Evolutionary conservation across 2,797 vertebrate genomes (phyloP), one percentile per base, ranked within the genome.

Genomic region (Agapornis canus): DNA sequence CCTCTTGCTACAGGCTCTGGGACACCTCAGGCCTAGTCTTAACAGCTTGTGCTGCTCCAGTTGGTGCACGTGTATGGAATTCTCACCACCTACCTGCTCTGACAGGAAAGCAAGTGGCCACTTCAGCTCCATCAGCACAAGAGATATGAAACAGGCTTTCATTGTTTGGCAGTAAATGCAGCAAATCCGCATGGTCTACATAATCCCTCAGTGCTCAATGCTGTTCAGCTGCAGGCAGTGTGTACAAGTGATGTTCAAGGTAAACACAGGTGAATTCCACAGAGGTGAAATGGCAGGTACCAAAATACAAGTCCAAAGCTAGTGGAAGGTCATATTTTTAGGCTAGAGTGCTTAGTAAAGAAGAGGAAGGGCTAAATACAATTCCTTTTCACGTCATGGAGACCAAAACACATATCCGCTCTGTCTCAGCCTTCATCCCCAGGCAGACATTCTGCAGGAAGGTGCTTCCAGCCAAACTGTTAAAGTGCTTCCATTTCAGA

Each of bases 401-500:
- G 31, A 56, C 32, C 22, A 82, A 82, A 90, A 25, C 14, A 21
- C 17, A 2, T 10, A 57, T 23, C 9, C 10, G n/a, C 21, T 48
- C 66, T 47, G 70, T n/a, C 14, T 76, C 5, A 1, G 25, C 49
- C 39, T 72, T 43, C 21, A 22, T 37, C 2, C 0, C n/a, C 78
- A 82, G n/a, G 54, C 23, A 15, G 84, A 72, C 11, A 2, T 65
- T 84, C 59, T 79, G 39, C 75, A 65, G 59, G 11, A 82, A 71
- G 16, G 39, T 48, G 35, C 75, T 72, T 89, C 45, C 52, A 82
- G 66, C 32, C 89, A 82, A 84, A 91, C 86, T 7, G 8, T 2
- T 57, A 29, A 86, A 91, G 81, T 40, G 20, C 54, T 91, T 49
- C 47, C 60, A 12, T 54, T 82, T 87, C 59, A 85, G 29, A 82